A percentile compares a stretch with the other conserved stretches of the same genome.
These are phyloP conservation scores for Yponomeuta sedellus DNA, from an alignment of 2,888 invertebrate genomes.

Conservation along the genomic window DNA sequence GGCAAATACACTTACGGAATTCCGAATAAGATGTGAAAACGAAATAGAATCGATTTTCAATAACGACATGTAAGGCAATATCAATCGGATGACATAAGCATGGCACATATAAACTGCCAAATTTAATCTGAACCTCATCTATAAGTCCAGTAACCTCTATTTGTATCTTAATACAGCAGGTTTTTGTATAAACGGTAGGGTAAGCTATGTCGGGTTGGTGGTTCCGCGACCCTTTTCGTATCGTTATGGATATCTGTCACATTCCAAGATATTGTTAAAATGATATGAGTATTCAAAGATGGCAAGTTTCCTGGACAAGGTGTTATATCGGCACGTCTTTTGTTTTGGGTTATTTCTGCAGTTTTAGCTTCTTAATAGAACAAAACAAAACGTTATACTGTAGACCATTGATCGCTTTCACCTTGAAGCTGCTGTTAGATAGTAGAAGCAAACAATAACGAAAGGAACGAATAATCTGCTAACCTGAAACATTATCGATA, in stretches of 20 bases:
- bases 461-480: too few species aligned
- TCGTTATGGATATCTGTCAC: conserved; percentile 27
- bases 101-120: conserved; percentile 23
- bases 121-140: background rate
- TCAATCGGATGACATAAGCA: conserved; percentile 58
- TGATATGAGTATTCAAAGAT: conserved; percentile 29
- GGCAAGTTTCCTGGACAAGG: background rate
- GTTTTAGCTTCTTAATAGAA: too few species aligned
- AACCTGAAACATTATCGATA: too few species aligned
- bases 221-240: conserved; percentile 11
- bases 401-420: too few species aligned
- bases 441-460: too few species aligned
- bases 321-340: background rate
- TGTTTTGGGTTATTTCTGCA: background rate
- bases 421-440: too few species aligned
- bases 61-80: conserved; percentile 58
- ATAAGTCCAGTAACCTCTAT: background rate
- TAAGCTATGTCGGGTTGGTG: background rate
- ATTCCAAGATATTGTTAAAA: conserved; percentile 36
- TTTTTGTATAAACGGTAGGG: background rate
- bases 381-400: too few species aligned
- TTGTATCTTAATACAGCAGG: background rate
- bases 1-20: background rate
- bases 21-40: conserved; percentile 8
- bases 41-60: conserved; percentile 47